Base-by-base conservation (phyloP, 2,888 invertebrate genomes). In the Hololepta plana region DNA sequence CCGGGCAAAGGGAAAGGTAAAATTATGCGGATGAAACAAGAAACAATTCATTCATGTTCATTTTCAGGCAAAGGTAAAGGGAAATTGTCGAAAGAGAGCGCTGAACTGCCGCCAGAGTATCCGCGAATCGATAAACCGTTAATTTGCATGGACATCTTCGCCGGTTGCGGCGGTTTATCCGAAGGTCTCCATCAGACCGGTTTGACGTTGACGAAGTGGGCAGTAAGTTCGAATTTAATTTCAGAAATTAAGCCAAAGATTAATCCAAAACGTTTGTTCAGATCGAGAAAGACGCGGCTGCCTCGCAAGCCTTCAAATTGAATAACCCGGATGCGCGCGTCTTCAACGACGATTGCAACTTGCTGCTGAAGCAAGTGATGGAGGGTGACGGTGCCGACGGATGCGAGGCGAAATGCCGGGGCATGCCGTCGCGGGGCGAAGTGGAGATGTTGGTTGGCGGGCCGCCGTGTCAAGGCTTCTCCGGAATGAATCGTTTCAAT, bases 401-500 rank as follows among this genome's bases (percentile, higher is more conserved):
- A n/a, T n/a, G n/a, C n/a, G n/a, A n/a, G n/a, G n/a, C 19, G 7
- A 13, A 12, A 4, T 21, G 40, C 32, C 32, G 39, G 34, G 27
- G 27, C 6, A 53, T 84, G 20, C 85, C 85, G 0, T 55, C 60
- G 46, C 74, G 69, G 44, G 82, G 82, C 1, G 77, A 84, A 32
- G 82, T 87, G 1, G 82, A 87, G 42, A 51, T 87, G 31, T 51
- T 87, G 15, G 79, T 81, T 43, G 87, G 85, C 6, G 85, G 85
- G 2, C 85, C 85, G 2, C 85, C 85, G 0, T 87, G 85, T 46
- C 85, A 87, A 52, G 85, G 85, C 3, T 87, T 85, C 55, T 81
- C 80, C 23, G 81, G 81, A 17, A 84, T 85, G 82, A 87, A 87
- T 51, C 59, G 84, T 26, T 87, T 85, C 51, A 84, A 80, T 52